Base-by-base conservation (phyloP, 2,888 invertebrate species). In the Hirtodrosophila confusa region DNA sequence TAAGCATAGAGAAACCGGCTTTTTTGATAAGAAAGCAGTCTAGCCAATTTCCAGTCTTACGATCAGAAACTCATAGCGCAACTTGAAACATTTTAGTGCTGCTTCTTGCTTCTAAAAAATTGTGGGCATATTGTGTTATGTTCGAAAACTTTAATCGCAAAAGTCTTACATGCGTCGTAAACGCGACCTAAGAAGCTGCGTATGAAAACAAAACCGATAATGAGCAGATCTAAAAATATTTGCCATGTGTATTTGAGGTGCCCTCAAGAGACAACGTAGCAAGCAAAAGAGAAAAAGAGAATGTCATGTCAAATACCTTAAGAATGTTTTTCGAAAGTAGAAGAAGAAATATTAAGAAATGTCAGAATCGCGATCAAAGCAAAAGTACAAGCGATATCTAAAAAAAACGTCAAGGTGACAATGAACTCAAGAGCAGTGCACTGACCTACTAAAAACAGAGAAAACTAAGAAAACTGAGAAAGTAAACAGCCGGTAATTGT, bases 121-220 rank as follows among this genome's bases (percentile, higher is more conserved):
- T 10, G 9, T 9, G 4, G 6, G 35, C 6, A 35, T 12, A 29
- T 8, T 11, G 60, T 57, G 51, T 48, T 56, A 55, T 40, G 17
- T 17, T n/a, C 4, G 23, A 31, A 17, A 64, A 27, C 37, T 49
- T 17, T n/a, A 24, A 33, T 47, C 33, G 40, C 29, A 40, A 36
- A 36, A 36, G 23, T 10, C 17, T 47, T 41, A 47, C 33, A 47
- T 54, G 48, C 45, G 11, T 29, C 29, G 39, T 35, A 44, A 29
- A n/a, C 7, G 2, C 64, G 24, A 55, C 48, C 39, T 43, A 45
- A 69, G 88, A 88, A 84, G 27, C 17, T 66, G 72, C 68, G 86
- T 62, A 70, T 86, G 47, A 84, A 86, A 84, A 88, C 88, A 84
- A 88, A 84, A 84, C 77, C 23, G 74, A 84, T 82, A 88, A 82